Conservation (phyloP, 2,797 vertebrate genomes). For the Poeciliopsis infans region DNA sequence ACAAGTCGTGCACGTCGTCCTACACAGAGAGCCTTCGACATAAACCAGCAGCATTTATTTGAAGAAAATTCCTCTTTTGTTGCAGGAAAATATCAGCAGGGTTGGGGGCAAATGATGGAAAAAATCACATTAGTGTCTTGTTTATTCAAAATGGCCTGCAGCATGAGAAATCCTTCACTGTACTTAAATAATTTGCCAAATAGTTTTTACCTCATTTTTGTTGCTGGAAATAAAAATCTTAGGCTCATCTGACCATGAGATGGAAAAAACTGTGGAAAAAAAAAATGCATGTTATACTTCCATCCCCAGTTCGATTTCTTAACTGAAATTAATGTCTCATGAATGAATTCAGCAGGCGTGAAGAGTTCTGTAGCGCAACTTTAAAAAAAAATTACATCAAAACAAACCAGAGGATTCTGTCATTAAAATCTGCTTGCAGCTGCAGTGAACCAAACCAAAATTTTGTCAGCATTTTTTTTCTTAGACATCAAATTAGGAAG, state of each 20-base stretch:
- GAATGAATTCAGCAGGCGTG: neutral
- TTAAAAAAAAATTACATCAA: neutral
- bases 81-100: neutral
- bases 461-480: neutral
- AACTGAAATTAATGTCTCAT: neutral
- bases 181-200: neutral
- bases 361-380: neutral
- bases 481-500: neutral
- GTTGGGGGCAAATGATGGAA: no score
- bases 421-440: neutral
- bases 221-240: neutral
- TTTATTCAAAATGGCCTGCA: neutral
- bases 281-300: neutral
- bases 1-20: neutral
- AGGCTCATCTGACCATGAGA: neutral
- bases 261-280: neutral
- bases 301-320: neutral
- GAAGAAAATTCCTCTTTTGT: neutral
- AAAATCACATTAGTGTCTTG: neutral
- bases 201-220: neutral
- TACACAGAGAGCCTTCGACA: neutral
- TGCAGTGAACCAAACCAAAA: neutral
- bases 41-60: neutral
- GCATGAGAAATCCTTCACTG: neutral
- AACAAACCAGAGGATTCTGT: neutral